phyloP scores from a whole-genome alignment of 2,113 vertebrate species.

The Crotalus tigris region DNA sequence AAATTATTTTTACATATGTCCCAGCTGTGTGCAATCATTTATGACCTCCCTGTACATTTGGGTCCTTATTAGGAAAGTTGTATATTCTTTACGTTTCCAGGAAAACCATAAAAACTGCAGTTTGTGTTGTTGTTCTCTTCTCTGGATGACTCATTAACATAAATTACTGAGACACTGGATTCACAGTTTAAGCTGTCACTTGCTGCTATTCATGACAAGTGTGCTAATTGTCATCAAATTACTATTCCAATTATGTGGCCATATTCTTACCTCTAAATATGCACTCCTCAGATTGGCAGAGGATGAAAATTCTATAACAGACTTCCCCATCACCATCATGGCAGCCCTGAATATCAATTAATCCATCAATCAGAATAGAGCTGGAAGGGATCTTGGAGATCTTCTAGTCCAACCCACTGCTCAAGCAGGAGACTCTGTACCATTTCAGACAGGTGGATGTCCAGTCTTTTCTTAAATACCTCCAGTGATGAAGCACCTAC shows the following conservation, averaged over 20 bases:
- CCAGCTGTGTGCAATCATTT: rapidly evolving
- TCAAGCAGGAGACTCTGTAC: not conserved
- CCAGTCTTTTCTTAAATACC: not conserved
- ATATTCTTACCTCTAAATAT: constrained; percentile 47
- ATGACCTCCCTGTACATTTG: not conserved
- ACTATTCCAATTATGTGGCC: constrained; percentile 57
- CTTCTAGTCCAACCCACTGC: not conserved
- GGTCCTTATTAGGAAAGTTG: constrained; percentile 16
- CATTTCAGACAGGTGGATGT: not conserved
- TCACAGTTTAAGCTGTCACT: constrained; percentile 55
- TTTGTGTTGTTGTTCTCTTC: constrained; percentile 43
- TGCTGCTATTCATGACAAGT: constrained; percentile 54
- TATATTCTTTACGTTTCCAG: constrained; percentile 5
- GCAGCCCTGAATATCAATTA: not conserved
- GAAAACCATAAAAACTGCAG: constrained; percentile 30
- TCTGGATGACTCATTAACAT: constrained; percentile 50
- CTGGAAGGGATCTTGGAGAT: not conserved
- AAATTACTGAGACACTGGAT: constrained; percentile 43
- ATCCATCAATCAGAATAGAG: not conserved
- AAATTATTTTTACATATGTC: constrained; percentile 1
- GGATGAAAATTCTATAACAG: not conserved
- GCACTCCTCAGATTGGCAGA: constrained; percentile 8
- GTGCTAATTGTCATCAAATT: constrained; percentile 62
- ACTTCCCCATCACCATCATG: not conserved
- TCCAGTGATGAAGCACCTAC: not conserved